These are phyloP conservation scores for Zootermopsis nevadensis DNA, from an alignment of 2,888 invertebrate species.

Conservation along the genomic window DNA sequence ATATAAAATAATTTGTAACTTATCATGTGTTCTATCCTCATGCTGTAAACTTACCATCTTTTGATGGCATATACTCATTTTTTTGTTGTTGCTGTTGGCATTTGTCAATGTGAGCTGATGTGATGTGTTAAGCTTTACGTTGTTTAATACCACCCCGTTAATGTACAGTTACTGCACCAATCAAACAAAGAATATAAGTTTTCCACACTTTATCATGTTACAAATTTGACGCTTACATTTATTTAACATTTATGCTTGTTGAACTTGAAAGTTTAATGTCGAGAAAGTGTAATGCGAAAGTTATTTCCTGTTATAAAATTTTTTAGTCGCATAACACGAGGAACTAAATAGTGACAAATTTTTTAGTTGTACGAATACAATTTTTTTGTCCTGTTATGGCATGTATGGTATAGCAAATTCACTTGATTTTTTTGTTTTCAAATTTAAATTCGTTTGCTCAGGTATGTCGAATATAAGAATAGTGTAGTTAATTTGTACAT, in stretches of 20 bases:
- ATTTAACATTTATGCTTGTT: conserved; percentile 21
- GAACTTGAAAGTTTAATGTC: conserved; percentile 5
- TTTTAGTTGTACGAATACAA: background rate
- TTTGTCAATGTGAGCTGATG: conserved; percentile 17
- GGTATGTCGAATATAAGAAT: conserved; percentile 37
- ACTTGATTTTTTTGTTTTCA: background rate
- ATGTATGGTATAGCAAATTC: conserved; percentile 11
- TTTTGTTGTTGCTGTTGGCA: conserved; percentile 33
- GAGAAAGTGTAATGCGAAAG: background rate
- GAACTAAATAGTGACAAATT: background rate
- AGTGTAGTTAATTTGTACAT: conserved; percentile 31
- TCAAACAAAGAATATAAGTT: conserved; percentile 13
- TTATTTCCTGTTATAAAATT: background rate
- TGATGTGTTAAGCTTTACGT: conserved; percentile 39
- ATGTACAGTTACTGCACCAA: conserved; percentile 37
- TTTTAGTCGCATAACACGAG: background rate
- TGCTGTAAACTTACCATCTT: conserved; percentile 21
- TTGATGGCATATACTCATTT: conserved; percentile 31
- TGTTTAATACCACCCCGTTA: conserved; percentile 35
- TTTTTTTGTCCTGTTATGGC: background rate
- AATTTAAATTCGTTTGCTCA: conserved; percentile 44
- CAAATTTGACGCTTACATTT: conserved; percentile 1
- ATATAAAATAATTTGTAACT: conserved; percentile 30
- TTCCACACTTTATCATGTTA: conserved; percentile 13
- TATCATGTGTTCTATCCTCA: conserved; percentile 8